Conservation (phyloP, 2,113 vertebrate genomes). For the Dolichotis patagonum region DNA sequence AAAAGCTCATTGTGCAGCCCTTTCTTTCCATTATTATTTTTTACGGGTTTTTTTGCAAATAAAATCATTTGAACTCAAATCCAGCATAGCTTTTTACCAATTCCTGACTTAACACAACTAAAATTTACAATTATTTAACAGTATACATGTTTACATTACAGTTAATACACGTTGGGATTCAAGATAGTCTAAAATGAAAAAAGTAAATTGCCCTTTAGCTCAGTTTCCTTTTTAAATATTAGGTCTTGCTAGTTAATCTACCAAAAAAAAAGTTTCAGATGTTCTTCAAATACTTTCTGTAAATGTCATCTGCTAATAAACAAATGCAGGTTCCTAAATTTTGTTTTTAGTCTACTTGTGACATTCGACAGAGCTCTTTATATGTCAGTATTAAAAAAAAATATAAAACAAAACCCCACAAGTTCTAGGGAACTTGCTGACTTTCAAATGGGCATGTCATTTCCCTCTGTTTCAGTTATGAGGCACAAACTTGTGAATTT, state of each 20-base stretch:
- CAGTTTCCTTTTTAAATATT: conserved; percentile 77
- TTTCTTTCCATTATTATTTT: conserved; percentile 81
- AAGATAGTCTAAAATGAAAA: conserved; percentile 86
- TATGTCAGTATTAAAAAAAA: conserved; percentile 82
- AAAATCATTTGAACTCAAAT: conserved; percentile 85
- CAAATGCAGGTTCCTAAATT: conserved; percentile 81
- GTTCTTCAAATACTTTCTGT: conserved; percentile 82
- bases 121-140: conserved; percentile 85
- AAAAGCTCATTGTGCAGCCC: conserved; percentile 85
- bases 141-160: conserved; percentile 86
- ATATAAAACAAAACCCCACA: neutral
- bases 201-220: conserved; percentile 84
- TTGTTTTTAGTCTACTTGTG: conserved; percentile 69
- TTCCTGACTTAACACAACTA: conserved; percentile 79
- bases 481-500: conserved; percentile 88
- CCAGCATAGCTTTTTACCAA: conserved; percentile 83
- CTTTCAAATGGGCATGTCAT: conserved; percentile 71
- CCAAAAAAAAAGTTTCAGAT: conserved; percentile 76
- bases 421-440: conserved; percentile 52
- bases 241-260: conserved; percentile 79
- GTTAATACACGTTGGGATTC: conserved; percentile 85
- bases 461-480: conserved; percentile 85
- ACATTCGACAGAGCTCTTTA: conserved; percentile 83
- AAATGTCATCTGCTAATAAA: conserved; percentile 84
- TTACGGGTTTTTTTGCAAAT: conserved; percentile 84